phyloP scores from a whole-genome alignment of 2,113 vertebrate genomes.

The Alethe castanea region DNA sequence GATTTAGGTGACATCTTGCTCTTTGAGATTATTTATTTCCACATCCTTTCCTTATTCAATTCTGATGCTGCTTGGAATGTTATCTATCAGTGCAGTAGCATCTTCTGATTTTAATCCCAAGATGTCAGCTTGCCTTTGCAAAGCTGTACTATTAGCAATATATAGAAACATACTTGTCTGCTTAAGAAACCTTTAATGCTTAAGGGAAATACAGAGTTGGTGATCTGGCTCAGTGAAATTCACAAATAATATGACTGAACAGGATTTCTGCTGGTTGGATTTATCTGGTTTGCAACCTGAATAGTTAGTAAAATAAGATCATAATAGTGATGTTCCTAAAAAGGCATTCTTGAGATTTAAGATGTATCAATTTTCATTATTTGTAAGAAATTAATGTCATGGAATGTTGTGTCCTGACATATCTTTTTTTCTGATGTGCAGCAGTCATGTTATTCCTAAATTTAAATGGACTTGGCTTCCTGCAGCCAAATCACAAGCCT shows the following conservation, averaged over 20 bases:
- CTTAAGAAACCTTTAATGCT: not conserved
- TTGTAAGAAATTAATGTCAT: not conserved
- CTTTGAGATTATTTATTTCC: not conserved
- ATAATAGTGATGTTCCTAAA: not conserved
- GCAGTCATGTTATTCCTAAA: not conserved
- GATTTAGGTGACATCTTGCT: not conserved
- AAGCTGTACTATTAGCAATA: not conserved
- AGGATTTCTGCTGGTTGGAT: not conserved
- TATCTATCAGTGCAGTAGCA: not conserved
- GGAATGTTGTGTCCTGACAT: not conserved
- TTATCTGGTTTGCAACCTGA: not conserved
- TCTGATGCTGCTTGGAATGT: not conserved
- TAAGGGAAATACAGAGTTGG: not conserved
- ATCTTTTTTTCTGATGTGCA: not conserved
- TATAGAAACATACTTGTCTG: not conserved
- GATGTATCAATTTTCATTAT: not conserved
- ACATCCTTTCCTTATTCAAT: not conserved
- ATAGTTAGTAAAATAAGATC: not conserved
- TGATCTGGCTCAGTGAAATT: not conserved
- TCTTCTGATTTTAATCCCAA: not conserved
- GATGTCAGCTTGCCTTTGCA: not conserved
- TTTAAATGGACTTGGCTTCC: not conserved
- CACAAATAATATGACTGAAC: not conserved
- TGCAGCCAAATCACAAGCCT: not conserved
- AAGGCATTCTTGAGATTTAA: not conserved